Conservation (phyloP, 2,797 vertebrate species). For the Orientallactaga sibirica region DNA sequence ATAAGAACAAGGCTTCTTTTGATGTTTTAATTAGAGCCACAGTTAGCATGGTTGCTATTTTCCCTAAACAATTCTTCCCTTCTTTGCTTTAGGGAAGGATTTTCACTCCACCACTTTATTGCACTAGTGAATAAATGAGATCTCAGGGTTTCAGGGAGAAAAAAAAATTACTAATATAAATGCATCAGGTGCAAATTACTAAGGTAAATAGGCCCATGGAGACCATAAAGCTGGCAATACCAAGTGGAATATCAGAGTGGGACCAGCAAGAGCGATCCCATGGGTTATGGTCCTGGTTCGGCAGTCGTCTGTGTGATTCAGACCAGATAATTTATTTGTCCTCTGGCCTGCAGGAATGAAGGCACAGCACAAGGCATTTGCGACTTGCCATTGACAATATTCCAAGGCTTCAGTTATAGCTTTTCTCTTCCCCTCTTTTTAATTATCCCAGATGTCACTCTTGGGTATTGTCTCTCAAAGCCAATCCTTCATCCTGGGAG, state of each 20-base stretch:
- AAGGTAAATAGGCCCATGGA: conserved; percentile 66
- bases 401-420: conserved; percentile 53
- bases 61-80: conserved; percentile 60
- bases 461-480: conserved; percentile 82
- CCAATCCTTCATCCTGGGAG: conserved; percentile 81
- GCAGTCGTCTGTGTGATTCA: conserved; percentile 63
- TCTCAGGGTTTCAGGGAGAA: conserved; percentile 73
- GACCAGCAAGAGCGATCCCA: conserved; percentile 40
- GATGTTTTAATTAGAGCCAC: conserved; percentile 80
- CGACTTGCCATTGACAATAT: conserved; percentile 74
- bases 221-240: conserved; percentile 71
- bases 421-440: conserved; percentile 33
- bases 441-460: conserved; percentile 80
- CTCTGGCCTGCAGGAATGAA: conserved; percentile 76
- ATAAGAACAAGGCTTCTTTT: conserved; percentile 69
- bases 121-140: conserved; percentile 79
- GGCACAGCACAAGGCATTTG: conserved; percentile 77
- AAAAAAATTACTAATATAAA: conserved; percentile 80
- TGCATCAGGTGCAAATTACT: conserved; percentile 83
- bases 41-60: conserved; percentile 59
- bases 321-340: conserved; percentile 83
- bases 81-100: conserved; percentile 68
- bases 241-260: conserved; percentile 68
- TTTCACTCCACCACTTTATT: conserved; percentile 76
- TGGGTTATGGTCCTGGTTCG: conserved; percentile 51